phyloP scores from a whole-genome alignment of 1,140 invertebrate genomes.

The Meloidogyne exigua region DNA sequence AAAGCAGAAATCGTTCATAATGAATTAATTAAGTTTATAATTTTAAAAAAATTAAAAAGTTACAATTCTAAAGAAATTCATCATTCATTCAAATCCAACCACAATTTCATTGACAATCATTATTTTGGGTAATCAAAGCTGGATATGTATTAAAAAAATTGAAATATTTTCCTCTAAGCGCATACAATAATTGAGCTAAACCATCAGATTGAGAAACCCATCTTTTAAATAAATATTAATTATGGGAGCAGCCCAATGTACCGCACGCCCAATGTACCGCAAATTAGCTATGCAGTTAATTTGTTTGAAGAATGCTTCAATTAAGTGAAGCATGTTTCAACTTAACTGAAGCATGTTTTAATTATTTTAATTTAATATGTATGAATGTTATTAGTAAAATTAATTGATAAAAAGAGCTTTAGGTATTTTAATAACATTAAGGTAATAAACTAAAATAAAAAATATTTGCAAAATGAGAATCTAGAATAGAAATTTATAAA shows the following conservation, averaged over 20 bases:
- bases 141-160: not conserved
- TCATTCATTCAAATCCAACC: not conserved
- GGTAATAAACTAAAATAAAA: too few relatives aligned
- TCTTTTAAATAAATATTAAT: not conserved
- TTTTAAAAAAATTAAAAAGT: not conserved
- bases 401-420: too few relatives aligned
- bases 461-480: slow-evolving; percentile 5
- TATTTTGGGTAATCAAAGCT: not conserved
- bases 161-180: not conserved
- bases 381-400: too few relatives aligned
- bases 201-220: not conserved
- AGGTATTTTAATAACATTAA: too few relatives aligned
- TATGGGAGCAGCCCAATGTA: too few relatives aligned
- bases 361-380: too few relatives aligned
- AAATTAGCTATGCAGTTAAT: too few relatives aligned
- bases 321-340: too few relatives aligned
- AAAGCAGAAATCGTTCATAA: not conserved
- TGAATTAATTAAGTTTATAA: not conserved
- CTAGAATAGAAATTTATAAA: not conserved
- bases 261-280: too few relatives aligned
- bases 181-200: not conserved
- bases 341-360: too few relatives aligned
- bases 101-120: not conserved
- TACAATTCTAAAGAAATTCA: not conserved
- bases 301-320: too few relatives aligned